These are phyloP conservation scores for Eciton burchellii DNA, from an alignment of 1,140 invertebrate genomes.

Conservation along the genomic window DNA sequence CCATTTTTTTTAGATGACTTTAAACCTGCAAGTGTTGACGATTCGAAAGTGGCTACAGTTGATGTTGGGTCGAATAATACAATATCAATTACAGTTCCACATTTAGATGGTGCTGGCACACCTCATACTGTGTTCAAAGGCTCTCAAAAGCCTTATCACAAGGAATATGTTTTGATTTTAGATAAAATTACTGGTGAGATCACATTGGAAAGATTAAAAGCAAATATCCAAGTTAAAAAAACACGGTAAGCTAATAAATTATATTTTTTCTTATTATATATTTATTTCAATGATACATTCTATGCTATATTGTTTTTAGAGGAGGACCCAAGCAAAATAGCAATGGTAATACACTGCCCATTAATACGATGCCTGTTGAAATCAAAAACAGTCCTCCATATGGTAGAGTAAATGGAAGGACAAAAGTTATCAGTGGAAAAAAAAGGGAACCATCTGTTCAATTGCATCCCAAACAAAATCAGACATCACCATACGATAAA, in stretches of 20 bases:
- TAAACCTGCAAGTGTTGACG: slow-evolving; percentile 98
- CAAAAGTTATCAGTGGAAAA: slow-evolving; percentile 87
- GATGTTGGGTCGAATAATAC: slow-evolving; percentile 95
- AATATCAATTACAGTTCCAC: slow-evolving; percentile 96
- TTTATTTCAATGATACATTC: background rate
- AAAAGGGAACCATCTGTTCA: slow-evolving; percentile 85
- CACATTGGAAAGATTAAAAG: slow-evolving; percentile 95
- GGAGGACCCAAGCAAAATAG: slow-evolving; percentile 76
- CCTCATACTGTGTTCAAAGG: slow-evolving; percentile 97
- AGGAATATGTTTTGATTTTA: slow-evolving; percentile 98
- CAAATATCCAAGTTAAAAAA: slow-evolving; percentile 97
- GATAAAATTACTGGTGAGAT: slow-evolving; percentile 96
- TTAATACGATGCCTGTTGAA: slow-evolving; percentile 84
- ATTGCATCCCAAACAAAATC: slow-evolving; percentile 84
- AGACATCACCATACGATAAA: slow-evolving; percentile 85
- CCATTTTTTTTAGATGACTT: slow-evolving; percentile 94
- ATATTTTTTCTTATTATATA: background rate
- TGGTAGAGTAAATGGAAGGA: slow-evolving; percentile 88
- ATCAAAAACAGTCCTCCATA: slow-evolving; percentile 83
- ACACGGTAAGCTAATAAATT: slow-evolving; percentile 88
- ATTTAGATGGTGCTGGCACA: slow-evolving; percentile 95
- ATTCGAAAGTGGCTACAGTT: slow-evolving; percentile 94
- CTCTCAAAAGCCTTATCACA: slow-evolving; percentile 94
- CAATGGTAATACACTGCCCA: slow-evolving; percentile 66
- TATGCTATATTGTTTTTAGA: slow-evolving; percentile 66